Conservation (phyloP, 2,113 vertebrate genomes). For the Nycticryphes semicollaris region DNA sequence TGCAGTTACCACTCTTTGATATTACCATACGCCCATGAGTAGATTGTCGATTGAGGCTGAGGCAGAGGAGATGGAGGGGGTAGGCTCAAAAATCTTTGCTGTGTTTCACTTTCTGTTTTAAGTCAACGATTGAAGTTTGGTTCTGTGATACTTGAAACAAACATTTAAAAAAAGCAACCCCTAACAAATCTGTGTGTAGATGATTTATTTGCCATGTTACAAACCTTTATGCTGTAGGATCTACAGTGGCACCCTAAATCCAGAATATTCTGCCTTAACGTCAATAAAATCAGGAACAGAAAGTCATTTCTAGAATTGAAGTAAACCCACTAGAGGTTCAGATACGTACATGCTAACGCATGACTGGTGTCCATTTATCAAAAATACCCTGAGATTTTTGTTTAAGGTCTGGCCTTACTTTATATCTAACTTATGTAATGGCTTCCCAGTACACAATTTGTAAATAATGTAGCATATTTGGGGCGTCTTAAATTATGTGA, state of each 20-base stretch:
- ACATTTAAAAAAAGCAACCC: not conserved
- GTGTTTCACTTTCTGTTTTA: not conserved
- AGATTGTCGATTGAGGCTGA: not conserved
- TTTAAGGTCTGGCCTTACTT: not conserved
- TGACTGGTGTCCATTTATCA: not conserved
- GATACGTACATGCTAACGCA: not conserved
- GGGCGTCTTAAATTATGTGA: not conserved
- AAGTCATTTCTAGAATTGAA: not conserved
- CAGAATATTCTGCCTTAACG: not conserved
- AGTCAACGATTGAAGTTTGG: not conserved
- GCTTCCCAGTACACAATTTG: not conserved
- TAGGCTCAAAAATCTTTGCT: not conserved
- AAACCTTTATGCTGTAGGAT: not conserved
- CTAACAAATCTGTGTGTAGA: not conserved
- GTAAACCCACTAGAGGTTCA: not conserved
- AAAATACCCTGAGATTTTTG: not conserved
- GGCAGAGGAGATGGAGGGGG: not conserved
- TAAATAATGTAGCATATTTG: not conserved
- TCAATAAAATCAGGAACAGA: not conserved
- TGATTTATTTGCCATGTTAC: not conserved
- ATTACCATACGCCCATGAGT: not conserved
- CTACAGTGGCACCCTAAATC: not conserved
- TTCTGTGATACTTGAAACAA: not conserved
- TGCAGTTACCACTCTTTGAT: not conserved
- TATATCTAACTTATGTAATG: not conserved